Base-by-base conservation (phyloP, 2,888 invertebrate genomes). In the Blastobasis lacticolella region DNA sequence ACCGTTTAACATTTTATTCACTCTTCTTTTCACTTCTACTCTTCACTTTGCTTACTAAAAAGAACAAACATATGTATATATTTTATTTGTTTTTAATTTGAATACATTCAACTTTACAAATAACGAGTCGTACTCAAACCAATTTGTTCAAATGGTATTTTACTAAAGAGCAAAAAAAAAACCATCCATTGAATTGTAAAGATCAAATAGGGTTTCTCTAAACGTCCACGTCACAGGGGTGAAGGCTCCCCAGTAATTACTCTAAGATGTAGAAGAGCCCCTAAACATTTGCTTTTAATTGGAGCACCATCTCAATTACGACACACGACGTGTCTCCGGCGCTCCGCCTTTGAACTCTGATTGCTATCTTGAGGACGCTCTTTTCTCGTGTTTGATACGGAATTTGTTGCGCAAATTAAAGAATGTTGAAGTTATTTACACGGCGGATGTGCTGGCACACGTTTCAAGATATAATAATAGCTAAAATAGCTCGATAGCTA, bases 221-320 rank as follows among this genome's bases (percentile, higher is more conserved):
- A 75, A 68, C 66, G 69, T 57, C 63, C 56, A 42, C 9, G 48
- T 55, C 54, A 59, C 58, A 60, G 54, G 50, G 53, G 59, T 59
- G 72, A 78, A 74, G 74, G 68, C 66, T 66, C 63, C 63, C 63
- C 70, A 64, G 67, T 76, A 75, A 75, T 81, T 78, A 77, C 74
- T 77, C 67, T 69, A 77, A 78, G 76, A 73, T 69, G 67, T 64
- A 60, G 59, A 61, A 64, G 64, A 60, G 60, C 43, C 49, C 71
- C 73, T 75, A 77, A 81, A 80, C 76, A 75, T 78, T 78, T 72
- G 61, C 66, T 77, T 79, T 86, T 85, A 87, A 87, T 87, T 87
- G 83, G 82, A 85, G 82, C 69, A 63, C 61, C 69, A 63, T 67
- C 75, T 81, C 78, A 75, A 78, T 79, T 78, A 78, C 73, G 70